These are phyloP conservation scores for Rostratula benghalensis DNA, from an alignment of 2,113 vertebrate species.

Conservation along the genomic window DNA sequence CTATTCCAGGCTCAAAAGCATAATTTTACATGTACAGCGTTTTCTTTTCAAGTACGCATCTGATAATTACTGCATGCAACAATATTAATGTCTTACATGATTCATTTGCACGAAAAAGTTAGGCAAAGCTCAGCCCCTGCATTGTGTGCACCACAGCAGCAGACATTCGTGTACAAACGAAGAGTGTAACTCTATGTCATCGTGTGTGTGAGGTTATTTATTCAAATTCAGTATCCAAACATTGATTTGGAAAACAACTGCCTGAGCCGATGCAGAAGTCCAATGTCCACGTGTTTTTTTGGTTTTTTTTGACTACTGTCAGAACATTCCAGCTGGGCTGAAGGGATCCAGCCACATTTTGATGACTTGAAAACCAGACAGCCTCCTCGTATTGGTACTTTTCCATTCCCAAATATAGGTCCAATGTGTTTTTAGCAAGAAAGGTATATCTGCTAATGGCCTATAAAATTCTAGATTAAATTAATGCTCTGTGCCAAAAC, in stretches of 20 bases:
- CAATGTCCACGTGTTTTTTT: background rate
- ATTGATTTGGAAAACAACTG: background rate
- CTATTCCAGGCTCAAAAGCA: background rate
- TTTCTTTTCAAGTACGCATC: constrained; percentile 14
- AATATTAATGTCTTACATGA: background rate
- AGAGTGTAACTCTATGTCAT: background rate
- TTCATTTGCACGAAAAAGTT: constrained; percentile 6
- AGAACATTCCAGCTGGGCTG: background rate
- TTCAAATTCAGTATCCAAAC: background rate
- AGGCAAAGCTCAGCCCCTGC: background rate
- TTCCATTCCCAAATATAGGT: background rate
- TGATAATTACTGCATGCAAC: background rate
- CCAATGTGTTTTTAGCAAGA: background rate
- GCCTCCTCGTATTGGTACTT: background rate
- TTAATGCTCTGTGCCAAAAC: background rate
- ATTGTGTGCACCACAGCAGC: background rate
- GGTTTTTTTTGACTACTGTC: background rate
- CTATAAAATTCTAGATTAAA: background rate
- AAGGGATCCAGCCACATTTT: background rate
- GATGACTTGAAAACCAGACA: background rate
- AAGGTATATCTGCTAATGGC: background rate
- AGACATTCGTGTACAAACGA: background rate
- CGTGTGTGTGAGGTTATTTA: background rate
- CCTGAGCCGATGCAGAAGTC: background rate
- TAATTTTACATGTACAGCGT: background rate